These are phyloP conservation scores for Sus scrofa DNA, from an alignment of 2,113 vertebrate species.

Conservation along the genomic window T2T-Sscrofa CM000820.6:92585001-92585500, in stretches of 20 bases:
- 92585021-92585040: not conserved
- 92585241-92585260: not conserved
- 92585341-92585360: not conserved
- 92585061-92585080: not conserved
- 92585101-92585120: not conserved
- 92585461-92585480: not conserved
- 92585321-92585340: slow-evolving; percentile 17
- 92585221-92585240: not conserved
- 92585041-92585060: not conserved
- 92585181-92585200: not conserved
- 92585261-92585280: not conserved
- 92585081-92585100: not conserved
- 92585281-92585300: not conserved
- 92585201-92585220: not conserved
- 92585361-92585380: not conserved
- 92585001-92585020: not conserved
- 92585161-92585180: slow-evolving; percentile 24
- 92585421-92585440: not conserved
- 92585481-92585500: not conserved
- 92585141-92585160: not conserved
- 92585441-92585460: not conserved
- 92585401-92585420: not conserved
- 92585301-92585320: not conserved
- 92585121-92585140: not conserved
- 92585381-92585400: slow-evolving; percentile 42